Evolutionary conservation across 2,797 vertebrate genomes (phyloP).

Genomic region (Sebastes hubbsi): DNA sequence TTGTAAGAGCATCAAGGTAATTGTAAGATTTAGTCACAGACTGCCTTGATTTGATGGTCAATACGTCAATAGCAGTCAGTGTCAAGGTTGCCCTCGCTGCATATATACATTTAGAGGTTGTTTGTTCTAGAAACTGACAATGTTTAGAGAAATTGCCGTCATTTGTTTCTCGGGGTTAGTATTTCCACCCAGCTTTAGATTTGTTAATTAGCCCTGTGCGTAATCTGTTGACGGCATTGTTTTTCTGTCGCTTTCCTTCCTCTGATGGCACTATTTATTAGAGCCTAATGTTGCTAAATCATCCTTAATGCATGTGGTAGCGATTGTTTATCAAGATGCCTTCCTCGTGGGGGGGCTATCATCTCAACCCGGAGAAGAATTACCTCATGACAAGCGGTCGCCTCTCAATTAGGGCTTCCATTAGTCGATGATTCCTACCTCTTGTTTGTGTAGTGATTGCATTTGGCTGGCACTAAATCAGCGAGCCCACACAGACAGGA

Average conservation of each 20-base stretch:
- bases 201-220: slow-evolving; percentile 54
- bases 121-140: slow-evolving; percentile 19
- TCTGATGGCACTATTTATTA: slow-evolving; percentile 86
- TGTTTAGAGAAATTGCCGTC: slow-evolving; percentile 8
- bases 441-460: slow-evolving; percentile 92
- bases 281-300: slow-evolving; percentile 94
- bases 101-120: slow-evolving; percentile 10
- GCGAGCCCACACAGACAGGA: slow-evolving; percentile 80
- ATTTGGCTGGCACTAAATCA: slow-evolving; percentile 95
- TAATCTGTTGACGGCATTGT: slow-evolving; percentile 73
- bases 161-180: slow-evolving; percentile 28
- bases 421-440: slow-evolving; percentile 95
- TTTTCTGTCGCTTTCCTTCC: slow-evolving; percentile 61
- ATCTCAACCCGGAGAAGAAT: slow-evolving; percentile 85
- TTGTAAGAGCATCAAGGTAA: background rate
- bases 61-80: slow-evolving; percentile 22
- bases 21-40: background rate
- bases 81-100: slow-evolving; percentile 9
- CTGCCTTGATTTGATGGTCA: background rate
- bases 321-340: slow-evolving; percentile 92
- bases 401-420: slow-evolving; percentile 95
- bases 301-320: slow-evolving; percentile 93
- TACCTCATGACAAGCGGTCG: slow-evolving; percentile 91
- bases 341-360: slow-evolving; percentile 65
- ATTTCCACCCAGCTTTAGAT: slow-evolving; percentile 40